Evolutionary conservation across 2,113 vertebrate species (phyloP), one percentile per base, ranked within the genome.

Genomic region (Thamnaconus septentrionalis): DNA sequence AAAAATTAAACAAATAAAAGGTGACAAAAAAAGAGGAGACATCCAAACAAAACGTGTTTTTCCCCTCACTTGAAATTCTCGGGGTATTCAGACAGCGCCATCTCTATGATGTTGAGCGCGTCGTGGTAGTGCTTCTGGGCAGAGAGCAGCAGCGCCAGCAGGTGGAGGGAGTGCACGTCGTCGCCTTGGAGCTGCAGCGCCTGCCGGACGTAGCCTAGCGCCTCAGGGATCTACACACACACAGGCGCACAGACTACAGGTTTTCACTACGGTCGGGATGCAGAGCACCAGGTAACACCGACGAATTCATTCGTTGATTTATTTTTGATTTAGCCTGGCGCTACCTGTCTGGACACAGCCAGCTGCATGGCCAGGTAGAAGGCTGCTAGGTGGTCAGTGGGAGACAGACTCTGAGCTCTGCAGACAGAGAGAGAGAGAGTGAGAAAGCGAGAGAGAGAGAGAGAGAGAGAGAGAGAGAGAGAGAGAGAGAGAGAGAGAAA

Each of bases 121-220:
- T 98, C 97, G 0, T 98, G 97, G 87, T 98, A 94, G 82, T 99
- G 97, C 86, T 99, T 99, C 89, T 99, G 97, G 1, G 97, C 96
- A 2, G 97, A 99, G 1, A 99, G 88, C 51, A 99, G 79, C 78
- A 99, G 93, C 4, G 97, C 95, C 59, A 99, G 94, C 66, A 99
- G 94, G 80, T 99, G 97, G 75, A 99, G 91, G 42, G 96, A 98
- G 89, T 98, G 96, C 76, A 95, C 94, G 44, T 99, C 96, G 12
- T 98, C 97, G 5, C 97, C 97, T 76, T 99, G 97, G 56, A 98
- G 95, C 0, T 98, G 97, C 62, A 99, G 89, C 42, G 97, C 96
- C 83, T 98, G 97, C 39, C 97, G 95, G 55, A 98, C 96, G 3
- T 98, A 98, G 63, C 96, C 95, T 68, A 99, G 87, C 18, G 96